Conservation (phyloP, 2,888 invertebrate species). For the Gibbula magus region DNA sequence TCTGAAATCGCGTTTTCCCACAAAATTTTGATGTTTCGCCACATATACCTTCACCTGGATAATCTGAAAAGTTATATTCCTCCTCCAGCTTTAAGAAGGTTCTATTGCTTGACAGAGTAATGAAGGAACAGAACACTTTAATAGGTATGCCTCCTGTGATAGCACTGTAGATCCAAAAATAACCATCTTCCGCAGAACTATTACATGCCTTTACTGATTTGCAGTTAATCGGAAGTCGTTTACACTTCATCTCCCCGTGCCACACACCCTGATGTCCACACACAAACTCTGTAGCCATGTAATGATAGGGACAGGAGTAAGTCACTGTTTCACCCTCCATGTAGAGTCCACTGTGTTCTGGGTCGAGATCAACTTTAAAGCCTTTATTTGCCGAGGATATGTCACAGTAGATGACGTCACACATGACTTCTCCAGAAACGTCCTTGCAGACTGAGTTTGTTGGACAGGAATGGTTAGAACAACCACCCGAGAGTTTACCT, state of each 20-base stretch:
- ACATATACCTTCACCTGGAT: not conserved
- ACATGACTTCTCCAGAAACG: too few species aligned
- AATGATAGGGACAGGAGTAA: not conserved
- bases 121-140: not conserved
- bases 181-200: not conserved
- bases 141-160: not conserved
- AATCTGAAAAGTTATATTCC: not conserved
- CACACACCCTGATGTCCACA: not conserved
- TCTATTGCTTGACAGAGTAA: not conserved
- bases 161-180: not conserved
- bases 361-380: not conserved
- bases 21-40: too few species aligned
- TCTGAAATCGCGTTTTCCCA: not conserved
- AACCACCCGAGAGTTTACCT: too few species aligned
- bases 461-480: too few species aligned
- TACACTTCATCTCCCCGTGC: not conserved
- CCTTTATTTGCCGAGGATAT: too few species aligned
- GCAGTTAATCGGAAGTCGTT: not conserved
- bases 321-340: not conserved
- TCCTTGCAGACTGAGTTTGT: too few species aligned
- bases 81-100: not conserved
- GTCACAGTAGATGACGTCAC: too few species aligned
- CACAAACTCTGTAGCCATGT: not conserved
- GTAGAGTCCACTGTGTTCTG: not conserved
- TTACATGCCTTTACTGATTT: not conserved